Evolutionary conservation across 2,113 vertebrate species (phyloP).

Genomic region (Chaetorhynchus papuensis): DNA sequence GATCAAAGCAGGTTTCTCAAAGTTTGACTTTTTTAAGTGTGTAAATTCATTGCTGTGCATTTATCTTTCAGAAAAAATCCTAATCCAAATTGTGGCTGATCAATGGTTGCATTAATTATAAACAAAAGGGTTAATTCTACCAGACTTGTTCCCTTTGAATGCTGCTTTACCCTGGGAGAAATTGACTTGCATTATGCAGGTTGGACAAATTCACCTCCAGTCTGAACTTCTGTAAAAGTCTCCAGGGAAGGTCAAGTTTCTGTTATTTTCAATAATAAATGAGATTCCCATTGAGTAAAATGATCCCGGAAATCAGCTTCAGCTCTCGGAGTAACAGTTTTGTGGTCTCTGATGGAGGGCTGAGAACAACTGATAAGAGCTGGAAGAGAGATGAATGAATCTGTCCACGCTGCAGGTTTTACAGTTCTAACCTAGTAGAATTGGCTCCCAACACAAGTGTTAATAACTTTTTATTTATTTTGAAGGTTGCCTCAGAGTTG

Average conservation of each 20-base stretch:
- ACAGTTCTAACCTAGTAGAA: not conserved
- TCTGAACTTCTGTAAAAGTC: constrained; percentile 30
- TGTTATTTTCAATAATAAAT: constrained; percentile 64
- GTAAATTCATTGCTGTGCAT: not conserved
- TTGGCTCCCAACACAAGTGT: not conserved
- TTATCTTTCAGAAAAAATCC: not conserved
- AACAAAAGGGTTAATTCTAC: not conserved
- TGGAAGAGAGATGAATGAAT: not conserved
- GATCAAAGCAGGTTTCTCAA: not conserved
- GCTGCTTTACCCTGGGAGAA: constrained; percentile 3
- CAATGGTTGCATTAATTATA: constrained; percentile 43
- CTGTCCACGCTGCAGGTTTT: not conserved
- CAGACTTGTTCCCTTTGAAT: not conserved
- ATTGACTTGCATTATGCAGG: constrained; percentile 27
- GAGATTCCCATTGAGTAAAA: constrained; percentile 49
- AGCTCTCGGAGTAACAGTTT: not conserved
- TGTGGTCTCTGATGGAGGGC: not conserved
- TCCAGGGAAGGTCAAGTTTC: constrained; percentile 48
- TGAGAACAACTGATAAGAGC: not conserved
- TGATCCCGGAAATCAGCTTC: constrained; percentile 29
- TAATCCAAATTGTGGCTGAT: not conserved
- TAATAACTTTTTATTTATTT: not conserved
- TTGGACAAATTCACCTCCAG: constrained; percentile 30
- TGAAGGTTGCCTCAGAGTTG: not conserved
- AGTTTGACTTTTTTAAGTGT: not conserved